Conservation (phyloP, 2,797 vertebrate species). For the Poecilia gillii region DNA sequence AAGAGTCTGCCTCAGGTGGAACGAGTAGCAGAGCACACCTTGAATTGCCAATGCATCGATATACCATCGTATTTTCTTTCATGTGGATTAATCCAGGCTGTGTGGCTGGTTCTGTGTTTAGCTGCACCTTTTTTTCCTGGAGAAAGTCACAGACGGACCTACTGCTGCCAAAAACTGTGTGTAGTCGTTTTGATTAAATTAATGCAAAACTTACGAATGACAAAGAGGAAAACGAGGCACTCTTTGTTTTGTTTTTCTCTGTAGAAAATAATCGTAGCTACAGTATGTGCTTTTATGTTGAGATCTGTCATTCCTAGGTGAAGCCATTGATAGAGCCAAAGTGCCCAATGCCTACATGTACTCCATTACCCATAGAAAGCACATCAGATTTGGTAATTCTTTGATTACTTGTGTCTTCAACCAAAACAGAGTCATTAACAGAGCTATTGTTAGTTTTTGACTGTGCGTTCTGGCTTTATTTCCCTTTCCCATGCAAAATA, state of each 20-base stretch:
- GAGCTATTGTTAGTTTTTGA: not conserved
- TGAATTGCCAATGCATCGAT: not conserved
- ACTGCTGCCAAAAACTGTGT: not conserved
- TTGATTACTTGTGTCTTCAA: not conserved
- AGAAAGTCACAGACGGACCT: not conserved
- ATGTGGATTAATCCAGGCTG: not conserved
- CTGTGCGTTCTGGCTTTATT: not conserved
- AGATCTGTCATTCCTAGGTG: not conserved
- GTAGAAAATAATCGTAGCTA: not conserved
- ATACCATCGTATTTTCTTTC: not conserved
- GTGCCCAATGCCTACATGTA: not conserved
- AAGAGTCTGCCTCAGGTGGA: not conserved
- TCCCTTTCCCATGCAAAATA: not conserved
- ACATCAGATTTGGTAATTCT: not conserved
- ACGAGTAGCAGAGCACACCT: not conserved
- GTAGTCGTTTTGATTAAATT: too few relatives aligned
- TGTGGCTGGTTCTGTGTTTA: not conserved
- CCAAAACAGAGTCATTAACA: not conserved
- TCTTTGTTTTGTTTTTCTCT: not conserved
- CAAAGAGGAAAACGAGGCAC: too few relatives aligned
- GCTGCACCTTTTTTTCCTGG: not conserved
- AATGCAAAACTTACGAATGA: too few relatives aligned
- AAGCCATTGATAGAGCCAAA: not conserved
- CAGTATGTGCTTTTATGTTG: not conserved
- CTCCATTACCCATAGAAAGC: not conserved